These are phyloP conservation scores for Drosophila jambulina DNA, from an alignment of 1,140 invertebrate genomes.

Conservation along the genomic window DNA sequence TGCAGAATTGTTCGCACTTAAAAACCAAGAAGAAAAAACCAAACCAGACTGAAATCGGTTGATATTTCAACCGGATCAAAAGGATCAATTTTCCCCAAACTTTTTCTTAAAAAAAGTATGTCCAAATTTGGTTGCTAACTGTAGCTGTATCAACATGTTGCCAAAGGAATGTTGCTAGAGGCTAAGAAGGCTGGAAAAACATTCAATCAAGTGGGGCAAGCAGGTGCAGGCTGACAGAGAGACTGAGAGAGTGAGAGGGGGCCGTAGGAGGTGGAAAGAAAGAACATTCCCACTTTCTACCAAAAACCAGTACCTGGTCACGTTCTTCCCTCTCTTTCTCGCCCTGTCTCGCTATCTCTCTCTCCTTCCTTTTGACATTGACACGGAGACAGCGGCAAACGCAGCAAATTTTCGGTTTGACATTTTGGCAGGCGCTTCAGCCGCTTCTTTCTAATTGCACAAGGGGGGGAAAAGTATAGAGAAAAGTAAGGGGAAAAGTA, in stretches of 20 bases:
- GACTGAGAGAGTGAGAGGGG: constrained; percentile 3
- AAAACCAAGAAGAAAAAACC: too few species aligned
- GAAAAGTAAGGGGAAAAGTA: too few species aligned
- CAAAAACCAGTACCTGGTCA: constrained; percentile 43
- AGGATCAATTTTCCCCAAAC: too few species aligned
- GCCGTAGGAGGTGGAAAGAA: not conserved
- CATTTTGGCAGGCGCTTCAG: constrained; percentile 73
- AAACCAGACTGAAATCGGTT: too few species aligned
- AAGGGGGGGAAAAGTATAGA: not conserved
- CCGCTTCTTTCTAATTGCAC: constrained; percentile 69
- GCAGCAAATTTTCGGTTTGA: constrained; percentile 77
- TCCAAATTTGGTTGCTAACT: constrained; percentile 18
- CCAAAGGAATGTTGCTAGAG: constrained; percentile 38
- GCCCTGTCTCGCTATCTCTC: not conserved
- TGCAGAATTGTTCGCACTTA: too few species aligned
- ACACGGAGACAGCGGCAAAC: constrained; percentile 52
- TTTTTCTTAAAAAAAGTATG: not conserved
- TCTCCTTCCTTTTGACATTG: constrained; percentile 34
- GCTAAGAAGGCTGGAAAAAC: constrained; percentile 16
- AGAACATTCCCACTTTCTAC: constrained; percentile 45
- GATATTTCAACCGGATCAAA: too few species aligned
- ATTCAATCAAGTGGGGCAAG: constrained; percentile 26
- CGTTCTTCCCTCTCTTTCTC: constrained; percentile 6
- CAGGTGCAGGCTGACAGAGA: constrained; percentile 39
- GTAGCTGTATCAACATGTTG: constrained; percentile 22